Percentiles rank a stretch among this genome's conserved stretches.
Evolutionary conservation across 2,113 vertebrate genomes (phyloP).

Genomic region (Pseudopodoces humilis): DNA sequence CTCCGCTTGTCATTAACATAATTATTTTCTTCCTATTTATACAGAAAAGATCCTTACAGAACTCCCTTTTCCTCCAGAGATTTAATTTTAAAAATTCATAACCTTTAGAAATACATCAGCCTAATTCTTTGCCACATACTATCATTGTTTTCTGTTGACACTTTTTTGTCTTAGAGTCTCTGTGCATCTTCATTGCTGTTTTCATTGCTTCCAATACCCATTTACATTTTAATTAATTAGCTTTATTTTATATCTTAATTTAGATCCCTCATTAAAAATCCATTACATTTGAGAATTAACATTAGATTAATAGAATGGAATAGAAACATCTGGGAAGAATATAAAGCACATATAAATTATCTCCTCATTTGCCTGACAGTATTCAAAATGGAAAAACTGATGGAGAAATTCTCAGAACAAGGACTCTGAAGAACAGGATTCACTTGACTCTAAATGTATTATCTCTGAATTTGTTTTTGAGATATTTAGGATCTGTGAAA

Average conservation of each 20-base stretch:
- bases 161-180: neutral
- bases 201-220: neutral
- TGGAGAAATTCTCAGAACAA: neutral
- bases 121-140: neutral
- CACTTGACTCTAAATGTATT: neutral
- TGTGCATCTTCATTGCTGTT: neutral
- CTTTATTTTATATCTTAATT: neutral
- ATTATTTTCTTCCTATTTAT: neutral
- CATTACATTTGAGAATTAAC: neutral
- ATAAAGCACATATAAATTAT: neutral
- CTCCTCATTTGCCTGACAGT: neutral
- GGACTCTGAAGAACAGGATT: neutral
- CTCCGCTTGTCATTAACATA: neutral
- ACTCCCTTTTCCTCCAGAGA: neutral
- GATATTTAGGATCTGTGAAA: neutral
- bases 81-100: neutral
- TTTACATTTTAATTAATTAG: slow-evolving; percentile 25
- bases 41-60: neutral
- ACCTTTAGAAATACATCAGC: neutral
- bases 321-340: slow-evolving; percentile 3
- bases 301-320: neutral
- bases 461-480: neutral
- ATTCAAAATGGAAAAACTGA: neutral
- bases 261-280: slow-evolving; percentile 8
- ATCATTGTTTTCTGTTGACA: neutral